These are phyloP conservation scores for Synaphobranchus kaupii DNA, from an alignment of 2,797 vertebrate species.

Conservation along the genomic window DNA sequence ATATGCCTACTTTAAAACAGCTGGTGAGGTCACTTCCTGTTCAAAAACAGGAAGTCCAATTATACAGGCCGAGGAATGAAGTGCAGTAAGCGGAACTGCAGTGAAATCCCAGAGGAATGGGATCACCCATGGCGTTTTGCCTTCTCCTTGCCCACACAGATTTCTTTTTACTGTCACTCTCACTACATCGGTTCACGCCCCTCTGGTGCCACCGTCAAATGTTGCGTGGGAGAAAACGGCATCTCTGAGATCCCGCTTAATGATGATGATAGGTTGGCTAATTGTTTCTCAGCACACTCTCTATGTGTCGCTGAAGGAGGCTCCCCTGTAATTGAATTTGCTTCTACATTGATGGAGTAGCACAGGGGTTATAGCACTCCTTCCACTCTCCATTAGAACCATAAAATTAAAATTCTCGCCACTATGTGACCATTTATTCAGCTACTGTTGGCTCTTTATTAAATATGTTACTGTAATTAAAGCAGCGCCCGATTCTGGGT, in stretches of 20 bases:
- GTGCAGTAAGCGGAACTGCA: neutral
- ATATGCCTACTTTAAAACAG: neutral
- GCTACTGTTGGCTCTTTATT: slow-evolving; percentile 54
- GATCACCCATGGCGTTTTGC: neutral
- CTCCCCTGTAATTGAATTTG: slow-evolving; percentile 64
- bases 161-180: slow-evolving; percentile 41
- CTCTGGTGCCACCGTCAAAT: slow-evolving; percentile 53
- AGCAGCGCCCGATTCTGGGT: slow-evolving; percentile 38
- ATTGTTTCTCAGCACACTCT: slow-evolving; percentile 54
- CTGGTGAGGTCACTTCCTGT: neutral
- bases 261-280: slow-evolving; percentile 52
- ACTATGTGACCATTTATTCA: slow-evolving; percentile 47
- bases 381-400: slow-evolving; percentile 53
- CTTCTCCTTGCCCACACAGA: slow-evolving; percentile 35
- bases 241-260: slow-evolving; percentile 53
- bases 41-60: neutral
- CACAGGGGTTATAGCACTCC: slow-evolving; percentile 54
- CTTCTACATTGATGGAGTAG: slow-evolving; percentile 57
- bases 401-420: slow-evolving; percentile 60
- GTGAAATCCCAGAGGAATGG: neutral
- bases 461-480: slow-evolving; percentile 47
- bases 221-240: slow-evolving; percentile 45
- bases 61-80: slow-evolving; percentile 15
- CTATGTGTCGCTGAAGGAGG: slow-evolving; percentile 49
- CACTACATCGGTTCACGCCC: slow-evolving; percentile 53